phyloP scores from a whole-genome alignment of 2,113 vertebrate genomes.

The Morone chrysops region DNA sequence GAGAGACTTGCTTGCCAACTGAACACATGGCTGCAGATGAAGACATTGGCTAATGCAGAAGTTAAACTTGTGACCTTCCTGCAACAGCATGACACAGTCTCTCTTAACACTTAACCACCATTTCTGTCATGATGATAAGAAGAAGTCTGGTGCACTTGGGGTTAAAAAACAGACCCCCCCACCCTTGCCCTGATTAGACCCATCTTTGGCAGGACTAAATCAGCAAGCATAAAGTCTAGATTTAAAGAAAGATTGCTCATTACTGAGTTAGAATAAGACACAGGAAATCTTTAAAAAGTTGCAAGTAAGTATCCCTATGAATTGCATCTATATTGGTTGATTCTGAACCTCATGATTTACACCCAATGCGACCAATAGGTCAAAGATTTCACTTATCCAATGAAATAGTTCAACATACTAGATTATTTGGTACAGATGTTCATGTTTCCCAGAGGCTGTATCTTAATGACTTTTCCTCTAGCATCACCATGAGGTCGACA shows the following conservation, averaged over 20 bases:
- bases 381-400: not conserved
- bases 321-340: not conserved
- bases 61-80: constrained; percentile 50
- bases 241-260: not conserved
- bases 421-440: not conserved
- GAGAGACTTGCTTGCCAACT: not conserved
- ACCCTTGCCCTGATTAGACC: not conserved
- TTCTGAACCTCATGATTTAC: not conserved
- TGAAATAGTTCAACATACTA: not conserved
- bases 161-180: not conserved
- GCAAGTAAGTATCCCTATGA: not conserved
- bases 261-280: not conserved
- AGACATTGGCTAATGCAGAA: constrained; percentile 28
- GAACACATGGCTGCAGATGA: constrained; percentile 22
- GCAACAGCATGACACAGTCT: constrained; percentile 15
- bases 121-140: constrained; percentile 11
- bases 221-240: not conserved
- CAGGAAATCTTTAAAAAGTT: not conserved
- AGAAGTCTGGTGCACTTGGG: constrained; percentile 15
- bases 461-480: not conserved
- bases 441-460: not conserved
- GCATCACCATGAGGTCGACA: not conserved
- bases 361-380: not conserved
- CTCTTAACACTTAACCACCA: not conserved
- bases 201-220: constrained; percentile 3